Base-by-base conservation (phyloP, 1,140 invertebrate species). In the Neodiprion fabricii region DNA sequence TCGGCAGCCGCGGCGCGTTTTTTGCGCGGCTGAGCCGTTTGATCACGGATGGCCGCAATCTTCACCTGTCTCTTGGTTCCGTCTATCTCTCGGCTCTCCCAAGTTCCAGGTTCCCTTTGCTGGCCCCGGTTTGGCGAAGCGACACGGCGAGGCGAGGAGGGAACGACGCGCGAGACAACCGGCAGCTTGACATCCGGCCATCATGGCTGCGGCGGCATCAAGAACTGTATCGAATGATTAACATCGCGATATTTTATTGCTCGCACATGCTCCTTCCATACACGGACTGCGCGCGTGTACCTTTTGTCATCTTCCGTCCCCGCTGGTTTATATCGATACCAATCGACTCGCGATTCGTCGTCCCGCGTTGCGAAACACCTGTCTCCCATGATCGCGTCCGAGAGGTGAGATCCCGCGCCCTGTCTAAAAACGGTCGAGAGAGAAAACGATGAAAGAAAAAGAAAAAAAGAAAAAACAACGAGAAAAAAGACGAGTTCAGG, bases 41-140 rank as follows among this genome's bases (percentile, higher is more conserved):
- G 53, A 61, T 61, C 53, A 61, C 53, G 53, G 53, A 61, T 61
- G 53, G 53, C 53, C 53, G 53, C 53, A 61, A 61, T 61, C 53
- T 61, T 61, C 53, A 61, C 53, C 53, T 61, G 53, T 61, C 53
- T 61, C 53, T 61, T 9, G 53, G 53, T 61, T 61, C 53, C 53
- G 53, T 61, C 53, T 61, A 61, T 61, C 53, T 61, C 28, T 40
- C n/a, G 11, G 53, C 53, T 61, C 53, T 61, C 53, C 53, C 53
- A 5, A 40, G 53, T 61, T 61, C 11, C 53, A 61, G 53, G 11
- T 5, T 17, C 11, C 53, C 53, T 61, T 61, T 17, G 5, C 53
- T 17, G 4, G 53, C n/a, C 53, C n/a, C 8, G 11, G 53, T 61
- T 17, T 61, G 11, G 53, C 11, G n/a, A 17, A 14, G 53, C 11